Percentiles rank a stretch among this genome's conserved stretches.
phyloP scores from a whole-genome alignment of 2,888 invertebrate genomes.

The Tigriopus californicus region DNA sequence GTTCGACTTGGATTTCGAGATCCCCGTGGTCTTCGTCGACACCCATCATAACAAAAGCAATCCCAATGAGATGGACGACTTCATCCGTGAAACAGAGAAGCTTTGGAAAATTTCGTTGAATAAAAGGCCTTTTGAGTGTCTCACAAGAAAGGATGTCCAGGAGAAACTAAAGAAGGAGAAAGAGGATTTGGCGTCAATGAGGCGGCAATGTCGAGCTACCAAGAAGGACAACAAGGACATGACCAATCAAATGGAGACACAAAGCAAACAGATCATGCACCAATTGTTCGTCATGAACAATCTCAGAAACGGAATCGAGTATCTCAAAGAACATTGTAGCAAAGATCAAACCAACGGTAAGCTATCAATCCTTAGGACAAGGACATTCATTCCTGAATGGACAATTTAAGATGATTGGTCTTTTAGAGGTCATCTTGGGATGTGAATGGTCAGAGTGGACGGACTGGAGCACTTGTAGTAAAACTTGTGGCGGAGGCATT shows the following conservation, averaged over 20 bases:
- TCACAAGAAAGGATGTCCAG: conserved; percentile 3
- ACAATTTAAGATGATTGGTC: too few species aligned
- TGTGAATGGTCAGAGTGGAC: conserved; percentile 14
- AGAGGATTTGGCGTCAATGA: conserved; percentile 1
- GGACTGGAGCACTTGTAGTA: conserved; percentile 13
- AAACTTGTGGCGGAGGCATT: conserved; percentile 15
- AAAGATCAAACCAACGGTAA: conserved; percentile 2
- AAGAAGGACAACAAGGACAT: background rate
- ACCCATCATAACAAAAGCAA: conserved; percentile 7
- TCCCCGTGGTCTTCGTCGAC: conserved; percentile 11
- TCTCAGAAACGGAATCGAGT: conserved; percentile 11
- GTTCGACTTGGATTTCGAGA: conserved; percentile 13
- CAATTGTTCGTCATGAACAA: conserved; percentile 15
- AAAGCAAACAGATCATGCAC: conserved; percentile 3
- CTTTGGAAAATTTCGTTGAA: conserved; percentile 10
- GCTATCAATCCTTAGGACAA: background rate
- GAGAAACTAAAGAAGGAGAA: conserved; percentile 5
- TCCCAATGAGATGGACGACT: background rate
- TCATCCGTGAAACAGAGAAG: background rate
- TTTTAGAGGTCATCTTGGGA: conserved; percentile 13
- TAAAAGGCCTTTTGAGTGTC: conserved; percentile 7
- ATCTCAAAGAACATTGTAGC: conserved; percentile 11
- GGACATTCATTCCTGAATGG: too few species aligned
- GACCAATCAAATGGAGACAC: background rate
- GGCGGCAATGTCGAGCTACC: background rate